Evolutionary conservation across 2,113 vertebrate species (phyloP).

Genomic region (Hippopotamus amphibius): DNA sequence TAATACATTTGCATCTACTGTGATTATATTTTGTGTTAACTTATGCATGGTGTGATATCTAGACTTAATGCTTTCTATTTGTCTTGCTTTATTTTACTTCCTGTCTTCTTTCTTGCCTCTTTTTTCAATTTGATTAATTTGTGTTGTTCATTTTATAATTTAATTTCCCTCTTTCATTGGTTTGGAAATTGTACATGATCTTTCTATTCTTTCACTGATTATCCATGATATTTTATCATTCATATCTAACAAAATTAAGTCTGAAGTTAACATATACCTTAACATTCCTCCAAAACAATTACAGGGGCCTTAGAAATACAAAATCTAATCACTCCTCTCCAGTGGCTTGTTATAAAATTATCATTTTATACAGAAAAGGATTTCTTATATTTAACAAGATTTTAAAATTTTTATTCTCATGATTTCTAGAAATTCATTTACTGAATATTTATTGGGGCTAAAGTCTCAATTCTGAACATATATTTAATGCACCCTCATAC

Average conservation of each 20-base stretch:
- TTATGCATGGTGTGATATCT: neutral
- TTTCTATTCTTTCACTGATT: neutral
- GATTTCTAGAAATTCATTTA: conserved; percentile 20
- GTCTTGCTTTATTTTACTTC: neutral
- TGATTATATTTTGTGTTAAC: neutral
- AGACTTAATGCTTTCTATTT: neutral
- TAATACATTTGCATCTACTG: conserved; percentile 12
- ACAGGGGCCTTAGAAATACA: neutral
- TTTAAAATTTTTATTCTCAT: neutral
- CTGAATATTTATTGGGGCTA: neutral
- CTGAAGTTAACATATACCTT: conserved; percentile 9
- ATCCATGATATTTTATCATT: neutral
- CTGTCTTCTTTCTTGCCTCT: neutral
- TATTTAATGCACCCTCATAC: neutral
- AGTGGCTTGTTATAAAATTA: neutral
- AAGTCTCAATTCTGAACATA: neutral
- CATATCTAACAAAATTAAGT: neutral
- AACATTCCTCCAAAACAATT: neutral
- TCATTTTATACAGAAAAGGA: neutral
- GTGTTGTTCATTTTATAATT: neutral
- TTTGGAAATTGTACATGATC: neutral
- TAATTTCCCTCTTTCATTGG: neutral
- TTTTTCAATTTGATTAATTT: neutral
- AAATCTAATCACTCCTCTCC: conserved; percentile 4
- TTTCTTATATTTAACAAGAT: neutral